phyloP scores from a whole-genome alignment of 2,113 vertebrate species.

The Spea bombifrons region DNA sequence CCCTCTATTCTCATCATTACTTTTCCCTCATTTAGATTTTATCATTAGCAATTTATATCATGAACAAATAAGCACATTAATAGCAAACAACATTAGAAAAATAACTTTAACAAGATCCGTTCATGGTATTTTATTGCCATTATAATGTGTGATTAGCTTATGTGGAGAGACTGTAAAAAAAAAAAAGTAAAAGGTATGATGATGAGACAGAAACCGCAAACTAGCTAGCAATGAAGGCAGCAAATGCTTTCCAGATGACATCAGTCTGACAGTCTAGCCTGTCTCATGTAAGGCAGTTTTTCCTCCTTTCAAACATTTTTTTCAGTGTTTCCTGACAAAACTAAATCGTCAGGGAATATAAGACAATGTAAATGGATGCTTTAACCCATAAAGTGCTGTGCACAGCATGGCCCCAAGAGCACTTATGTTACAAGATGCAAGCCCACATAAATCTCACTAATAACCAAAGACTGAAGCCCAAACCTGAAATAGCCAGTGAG shows the following conservation, averaged over 20 bases:
- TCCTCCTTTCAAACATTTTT: slow-evolving; percentile 28
- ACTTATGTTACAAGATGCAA: too few species aligned
- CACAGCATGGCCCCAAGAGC: background rate
- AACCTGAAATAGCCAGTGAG: slow-evolving; percentile 29
- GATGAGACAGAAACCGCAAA: slow-evolving; percentile 33
- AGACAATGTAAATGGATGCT: slow-evolving; percentile 18
- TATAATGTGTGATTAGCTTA: slow-evolving; percentile 20
- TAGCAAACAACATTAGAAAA: too few species aligned
- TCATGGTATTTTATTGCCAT: background rate
- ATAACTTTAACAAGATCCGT: background rate
- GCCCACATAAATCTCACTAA: too few species aligned
- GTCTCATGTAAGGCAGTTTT: slow-evolving; percentile 29
- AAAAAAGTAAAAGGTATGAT: slow-evolving; percentile 7
- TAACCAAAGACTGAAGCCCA: slow-evolving; percentile 1
- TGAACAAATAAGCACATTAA: too few species aligned
- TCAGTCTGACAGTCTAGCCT: slow-evolving; percentile 12
- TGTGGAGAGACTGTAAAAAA: slow-evolving; percentile 13
- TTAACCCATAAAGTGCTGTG: slow-evolving; percentile 1
- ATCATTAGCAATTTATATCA: too few species aligned
- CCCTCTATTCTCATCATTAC: too few species aligned
- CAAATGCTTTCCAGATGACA: slow-evolving; percentile 43
- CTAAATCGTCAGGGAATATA: slow-evolving; percentile 9
- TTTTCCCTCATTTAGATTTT: too few species aligned
- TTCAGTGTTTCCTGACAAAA: slow-evolving; percentile 24
- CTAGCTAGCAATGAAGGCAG: slow-evolving; percentile 18